Evolutionary conservation across 2,113 vertebrate genomes (phyloP).

Genomic region (Neogobius melanostomus): DNA sequence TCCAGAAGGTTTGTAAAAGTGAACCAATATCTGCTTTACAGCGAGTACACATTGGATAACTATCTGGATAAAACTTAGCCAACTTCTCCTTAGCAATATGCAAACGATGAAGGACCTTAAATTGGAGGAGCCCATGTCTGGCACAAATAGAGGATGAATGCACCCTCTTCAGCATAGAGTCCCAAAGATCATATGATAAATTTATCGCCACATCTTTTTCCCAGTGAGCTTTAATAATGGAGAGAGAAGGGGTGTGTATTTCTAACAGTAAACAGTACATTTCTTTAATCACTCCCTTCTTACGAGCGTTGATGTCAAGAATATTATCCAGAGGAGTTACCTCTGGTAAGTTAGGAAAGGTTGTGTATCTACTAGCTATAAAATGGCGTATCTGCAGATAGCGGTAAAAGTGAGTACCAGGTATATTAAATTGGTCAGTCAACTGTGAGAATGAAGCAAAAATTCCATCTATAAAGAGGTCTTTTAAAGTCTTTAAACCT

Average conservation of each 20-base stretch:
- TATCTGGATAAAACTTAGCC: no score
- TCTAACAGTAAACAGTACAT: background rate
- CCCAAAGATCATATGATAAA: no score
- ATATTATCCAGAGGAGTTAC: background rate
- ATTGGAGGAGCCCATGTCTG: background rate
- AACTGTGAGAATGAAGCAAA: background rate
- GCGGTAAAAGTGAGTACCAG: background rate
- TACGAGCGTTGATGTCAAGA: background rate
- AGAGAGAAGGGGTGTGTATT: background rate
- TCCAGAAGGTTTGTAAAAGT: no score
- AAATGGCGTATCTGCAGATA: background rate
- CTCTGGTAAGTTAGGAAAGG: background rate
- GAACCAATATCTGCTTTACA: no score
- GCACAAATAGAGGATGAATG: background rate
- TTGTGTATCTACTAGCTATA: background rate
- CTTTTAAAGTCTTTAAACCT: background rate
- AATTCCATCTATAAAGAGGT: background rate
- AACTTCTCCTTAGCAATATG: no score
- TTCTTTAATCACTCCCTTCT: no score
- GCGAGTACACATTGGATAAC: no score
- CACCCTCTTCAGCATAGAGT: no score
- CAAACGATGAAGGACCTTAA: no score
- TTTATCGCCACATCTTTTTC: no score
- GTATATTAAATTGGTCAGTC: background rate
- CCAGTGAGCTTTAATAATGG: no score